These are phyloP conservation scores for Megathymus violae DNA, from an alignment of 1,140 invertebrate genomes.

Conservation along the genomic window DNA sequence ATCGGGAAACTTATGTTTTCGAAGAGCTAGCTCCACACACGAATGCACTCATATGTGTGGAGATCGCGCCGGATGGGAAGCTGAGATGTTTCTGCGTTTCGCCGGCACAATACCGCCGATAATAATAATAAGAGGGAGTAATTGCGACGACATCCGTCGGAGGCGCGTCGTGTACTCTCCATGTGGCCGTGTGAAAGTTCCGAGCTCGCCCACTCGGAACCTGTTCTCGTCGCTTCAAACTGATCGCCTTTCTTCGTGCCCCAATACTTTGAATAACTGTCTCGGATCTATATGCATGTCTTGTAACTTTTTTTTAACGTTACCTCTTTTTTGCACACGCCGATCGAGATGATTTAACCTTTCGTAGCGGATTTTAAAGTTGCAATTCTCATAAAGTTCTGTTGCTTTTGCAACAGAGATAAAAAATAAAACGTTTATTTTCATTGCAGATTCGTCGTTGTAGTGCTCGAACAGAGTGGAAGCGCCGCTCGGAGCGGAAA, in stretches of 20 bases:
- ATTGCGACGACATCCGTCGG: slow-evolving; percentile 74
- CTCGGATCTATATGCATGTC: slow-evolving; percentile 51
- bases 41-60: no score
- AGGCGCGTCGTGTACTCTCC: slow-evolving; percentile 41
- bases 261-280: slow-evolving; percentile 55
- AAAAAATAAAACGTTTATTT: no score
- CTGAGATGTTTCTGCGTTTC: slow-evolving; percentile 70
- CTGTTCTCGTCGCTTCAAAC: slow-evolving; percentile 64
- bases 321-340: slow-evolving; percentile 13
- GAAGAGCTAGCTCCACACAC: no score
- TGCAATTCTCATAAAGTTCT: no score
- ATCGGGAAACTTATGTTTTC: no score
- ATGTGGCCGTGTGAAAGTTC: slow-evolving; percentile 75
- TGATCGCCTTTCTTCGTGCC: slow-evolving; percentile 66
- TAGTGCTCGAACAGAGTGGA: no score
- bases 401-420: no score
- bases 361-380: no score
- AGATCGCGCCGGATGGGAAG: slow-evolving; percentile 75
- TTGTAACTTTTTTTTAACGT: slow-evolving; percentile 38
- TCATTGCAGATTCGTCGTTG: no score
- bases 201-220: slow-evolving; percentile 57
- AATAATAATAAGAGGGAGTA: slow-evolving; percentile 78
- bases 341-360: background rate
- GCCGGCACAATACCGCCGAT: slow-evolving; percentile 69
- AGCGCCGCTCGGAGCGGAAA: no score